Evolutionary conservation across 2,888 invertebrate genomes (phyloP).

Genomic region (Ophioninae sp.): DNA sequence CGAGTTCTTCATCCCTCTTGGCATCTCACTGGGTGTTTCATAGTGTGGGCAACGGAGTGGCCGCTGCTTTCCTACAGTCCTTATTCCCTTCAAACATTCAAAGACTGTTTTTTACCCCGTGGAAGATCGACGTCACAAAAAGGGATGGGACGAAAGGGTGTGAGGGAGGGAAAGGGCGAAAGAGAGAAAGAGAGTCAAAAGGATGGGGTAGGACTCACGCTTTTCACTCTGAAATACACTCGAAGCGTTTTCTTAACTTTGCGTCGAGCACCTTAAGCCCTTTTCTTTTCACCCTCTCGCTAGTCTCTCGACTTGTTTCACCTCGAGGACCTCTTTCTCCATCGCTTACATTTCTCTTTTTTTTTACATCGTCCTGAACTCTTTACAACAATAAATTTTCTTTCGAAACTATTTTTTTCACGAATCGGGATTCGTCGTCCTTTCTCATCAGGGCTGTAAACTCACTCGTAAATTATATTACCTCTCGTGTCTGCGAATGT

Average conservation of each 20-base stretch:
- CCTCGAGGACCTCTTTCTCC: conserved; percentile 11
- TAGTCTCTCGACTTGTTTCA: conserved; percentile 25
- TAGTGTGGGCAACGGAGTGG: conserved; percentile 19
- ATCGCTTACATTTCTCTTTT: not conserved
- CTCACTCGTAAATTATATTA: conserved; percentile 55
- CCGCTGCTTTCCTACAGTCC: conserved; percentile 33
- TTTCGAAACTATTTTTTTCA: conserved; percentile 30
- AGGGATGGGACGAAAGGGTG: conserved; percentile 25
- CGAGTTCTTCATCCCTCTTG: conserved; percentile 67
- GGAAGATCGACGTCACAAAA: conserved; percentile 58
- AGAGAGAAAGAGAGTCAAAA: not conserved
- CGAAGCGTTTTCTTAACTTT: conserved; percentile 57
- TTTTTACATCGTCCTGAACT: conserved; percentile 20
- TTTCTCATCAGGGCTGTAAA: conserved; percentile 5
- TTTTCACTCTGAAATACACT: conserved; percentile 48
- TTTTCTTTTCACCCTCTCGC: not conserved
- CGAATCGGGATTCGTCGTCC: conserved; percentile 36
- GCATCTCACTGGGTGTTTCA: conserved; percentile 26
- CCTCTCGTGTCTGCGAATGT: conserved; percentile 9
- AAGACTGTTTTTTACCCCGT: conserved; percentile 45
- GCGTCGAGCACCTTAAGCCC: conserved; percentile 25
- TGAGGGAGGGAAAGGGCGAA: conserved; percentile 9
- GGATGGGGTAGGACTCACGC: not conserved
- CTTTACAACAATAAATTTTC: conserved; percentile 42
- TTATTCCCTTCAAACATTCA: conserved; percentile 51